phyloP scores from a whole-genome alignment of 2,113 vertebrate genomes.

The Nyctereutes procyonoides region DNA sequence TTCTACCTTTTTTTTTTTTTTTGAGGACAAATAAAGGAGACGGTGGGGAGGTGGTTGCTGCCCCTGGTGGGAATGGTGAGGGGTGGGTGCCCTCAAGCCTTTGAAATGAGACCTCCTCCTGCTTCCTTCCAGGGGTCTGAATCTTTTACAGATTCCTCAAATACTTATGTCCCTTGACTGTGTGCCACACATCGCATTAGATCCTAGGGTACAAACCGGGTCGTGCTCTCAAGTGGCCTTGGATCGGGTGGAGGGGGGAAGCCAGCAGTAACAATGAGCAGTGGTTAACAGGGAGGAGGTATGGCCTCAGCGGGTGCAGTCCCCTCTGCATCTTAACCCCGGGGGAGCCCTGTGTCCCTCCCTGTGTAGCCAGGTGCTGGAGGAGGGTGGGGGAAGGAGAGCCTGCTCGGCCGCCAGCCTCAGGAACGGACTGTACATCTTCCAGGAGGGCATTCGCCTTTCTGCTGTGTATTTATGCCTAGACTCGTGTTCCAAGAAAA shows the following conservation, averaged over 20 bases:
- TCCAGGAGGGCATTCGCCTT: neutral
- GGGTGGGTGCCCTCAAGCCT: rapidly evolving
- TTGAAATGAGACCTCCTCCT: neutral
- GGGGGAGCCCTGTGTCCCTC: neutral
- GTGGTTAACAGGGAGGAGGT: rapidly evolving
- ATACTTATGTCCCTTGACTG: neutral
- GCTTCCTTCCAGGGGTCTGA: neutral
- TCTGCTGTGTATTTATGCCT: constrained; percentile 39
- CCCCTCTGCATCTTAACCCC: rapidly evolving
- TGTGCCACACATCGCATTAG: rapidly evolving
- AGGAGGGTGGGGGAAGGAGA: neutral
- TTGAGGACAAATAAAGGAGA: neutral
- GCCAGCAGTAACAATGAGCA: rapidly evolving
- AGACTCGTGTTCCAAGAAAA: neutral
- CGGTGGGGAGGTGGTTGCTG: rapidly evolving
- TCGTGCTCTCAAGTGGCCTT: neutral
- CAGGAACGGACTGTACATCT: neutral
- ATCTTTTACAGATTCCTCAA: neutral
- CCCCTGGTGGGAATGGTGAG: rapidly evolving
- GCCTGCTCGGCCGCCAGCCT: too few relatives aligned
- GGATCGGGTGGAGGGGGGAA: neutral
- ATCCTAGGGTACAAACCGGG: neutral
- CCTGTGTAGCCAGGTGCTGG: neutral
- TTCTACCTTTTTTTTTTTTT: neutral
- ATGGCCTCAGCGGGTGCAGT: neutral